Evolutionary conservation across 2,888 invertebrate genomes (phyloP).

Genomic region (Teleogryllus oceanicus): DNA sequence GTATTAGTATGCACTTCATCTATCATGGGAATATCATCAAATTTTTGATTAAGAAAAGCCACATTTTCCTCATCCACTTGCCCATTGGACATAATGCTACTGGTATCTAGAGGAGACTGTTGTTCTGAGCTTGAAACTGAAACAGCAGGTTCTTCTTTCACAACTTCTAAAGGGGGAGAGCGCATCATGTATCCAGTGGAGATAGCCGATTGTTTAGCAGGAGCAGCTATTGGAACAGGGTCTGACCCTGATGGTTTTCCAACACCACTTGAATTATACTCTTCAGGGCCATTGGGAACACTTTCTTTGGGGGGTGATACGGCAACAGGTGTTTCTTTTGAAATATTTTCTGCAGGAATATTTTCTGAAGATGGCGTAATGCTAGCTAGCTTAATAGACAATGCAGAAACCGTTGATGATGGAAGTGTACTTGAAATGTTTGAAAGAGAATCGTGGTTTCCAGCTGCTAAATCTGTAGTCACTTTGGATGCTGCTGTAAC

Average conservation of each 20-base stretch:
- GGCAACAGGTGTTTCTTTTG: not conserved
- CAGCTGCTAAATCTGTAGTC: too few relatives aligned
- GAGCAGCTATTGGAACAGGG: not conserved
- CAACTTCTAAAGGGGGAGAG: slow-evolving; percentile 34
- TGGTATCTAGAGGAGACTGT: not conserved
- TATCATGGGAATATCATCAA: not conserved
- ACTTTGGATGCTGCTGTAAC: not conserved
- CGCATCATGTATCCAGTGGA: slow-evolving; percentile 23
- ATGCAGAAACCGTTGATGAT: not conserved
- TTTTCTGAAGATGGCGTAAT: not conserved
- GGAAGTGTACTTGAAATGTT: not conserved
- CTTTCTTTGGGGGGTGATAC: not conserved
- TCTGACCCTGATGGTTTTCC: slow-evolving; percentile 5
- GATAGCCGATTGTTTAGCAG: not conserved
- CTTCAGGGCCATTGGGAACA: not conserved
- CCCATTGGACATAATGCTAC: not conserved
- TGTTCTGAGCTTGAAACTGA: slow-evolving; percentile 25
- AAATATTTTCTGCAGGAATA: not conserved
- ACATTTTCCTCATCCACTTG: not conserved
- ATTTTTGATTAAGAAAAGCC: not conserved
- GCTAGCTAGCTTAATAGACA: not conserved
- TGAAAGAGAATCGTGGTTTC: not conserved
- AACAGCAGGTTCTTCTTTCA: slow-evolving; percentile 32
- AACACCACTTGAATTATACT: not conserved
- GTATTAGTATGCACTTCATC: not conserved